These are phyloP conservation scores for Ceratothoa steindachneri DNA, from an alignment of 2,888 invertebrate species.

Conservation along the genomic window DNA sequence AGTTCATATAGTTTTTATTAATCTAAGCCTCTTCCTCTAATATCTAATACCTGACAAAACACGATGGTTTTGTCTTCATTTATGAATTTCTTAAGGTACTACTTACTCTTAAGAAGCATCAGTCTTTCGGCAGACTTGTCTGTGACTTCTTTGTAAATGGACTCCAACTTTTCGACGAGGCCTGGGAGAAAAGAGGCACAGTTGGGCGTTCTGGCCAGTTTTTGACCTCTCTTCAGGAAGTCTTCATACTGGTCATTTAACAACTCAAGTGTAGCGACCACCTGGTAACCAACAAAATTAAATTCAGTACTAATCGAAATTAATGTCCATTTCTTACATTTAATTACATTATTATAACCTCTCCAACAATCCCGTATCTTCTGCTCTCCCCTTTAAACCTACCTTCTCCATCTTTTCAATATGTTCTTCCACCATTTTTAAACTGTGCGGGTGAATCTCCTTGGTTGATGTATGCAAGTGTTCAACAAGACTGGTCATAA, in stretches of 20 bases:
- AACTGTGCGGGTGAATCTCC: conserved; percentile 42
- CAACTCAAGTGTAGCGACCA: conserved; percentile 24
- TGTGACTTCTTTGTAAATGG: conserved; percentile 41
- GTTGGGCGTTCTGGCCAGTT: conserved; percentile 40
- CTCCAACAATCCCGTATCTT: too few species aligned
- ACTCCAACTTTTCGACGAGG: conserved; percentile 43
- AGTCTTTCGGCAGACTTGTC: conserved; percentile 42
- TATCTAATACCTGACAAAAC: too few species aligned
- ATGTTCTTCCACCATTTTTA: conserved; percentile 44
- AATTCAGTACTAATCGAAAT: too few species aligned
- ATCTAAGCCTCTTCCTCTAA: too few species aligned
- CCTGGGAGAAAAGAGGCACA: conserved; percentile 43
- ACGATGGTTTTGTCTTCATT: too few species aligned
- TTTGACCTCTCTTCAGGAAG: conserved; percentile 34
- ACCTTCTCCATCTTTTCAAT: conserved; percentile 41
- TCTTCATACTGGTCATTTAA: conserved; percentile 29
- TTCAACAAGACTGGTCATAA: conserved; percentile 44
- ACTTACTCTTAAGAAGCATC: conserved; percentile 3
- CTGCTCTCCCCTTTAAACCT: too few species aligned
- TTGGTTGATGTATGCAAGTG: conserved; percentile 32
- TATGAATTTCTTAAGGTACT: too few species aligned
- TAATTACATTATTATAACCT: too few species aligned
- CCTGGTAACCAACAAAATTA: too few species aligned
- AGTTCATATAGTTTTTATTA: too few species aligned
- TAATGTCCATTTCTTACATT: too few species aligned